Evolutionary conservation across 2,797 vertebrate species (phyloP).

Genomic region (Sebastes steindachneri): DNA sequence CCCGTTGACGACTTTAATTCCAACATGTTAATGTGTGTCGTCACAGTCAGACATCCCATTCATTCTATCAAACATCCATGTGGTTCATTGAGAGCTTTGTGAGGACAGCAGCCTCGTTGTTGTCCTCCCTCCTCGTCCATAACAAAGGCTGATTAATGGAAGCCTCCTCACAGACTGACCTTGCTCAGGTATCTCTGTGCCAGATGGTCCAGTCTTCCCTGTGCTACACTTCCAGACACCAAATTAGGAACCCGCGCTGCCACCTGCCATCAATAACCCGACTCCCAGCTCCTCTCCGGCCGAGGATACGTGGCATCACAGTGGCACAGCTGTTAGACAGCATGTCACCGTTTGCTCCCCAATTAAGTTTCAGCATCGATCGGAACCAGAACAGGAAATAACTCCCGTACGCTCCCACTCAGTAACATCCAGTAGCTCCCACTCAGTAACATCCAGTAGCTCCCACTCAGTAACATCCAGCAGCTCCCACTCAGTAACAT

Average conservation of each 20-base stretch:
- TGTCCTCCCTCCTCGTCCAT: conserved; percentile 21
- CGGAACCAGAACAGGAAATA: neutral
- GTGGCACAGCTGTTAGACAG: conserved; percentile 53
- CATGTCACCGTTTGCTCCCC: conserved; percentile 50
- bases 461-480: too few relatives aligned
- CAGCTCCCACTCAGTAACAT: too few relatives aligned
- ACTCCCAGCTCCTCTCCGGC: conserved; percentile 26
- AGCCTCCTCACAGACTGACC: conserved; percentile 63
- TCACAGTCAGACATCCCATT: neutral
- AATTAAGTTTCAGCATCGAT: conserved; percentile 23
- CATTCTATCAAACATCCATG: neutral
- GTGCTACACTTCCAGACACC: conserved; percentile 49
- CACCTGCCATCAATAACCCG: conserved; percentile 66
- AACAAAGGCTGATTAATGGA: conserved; percentile 78
- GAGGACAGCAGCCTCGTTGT: conserved; percentile 42
- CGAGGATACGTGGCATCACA: conserved; percentile 28
- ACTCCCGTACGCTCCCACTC: neutral
- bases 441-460: too few relatives aligned
- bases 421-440: neutral
- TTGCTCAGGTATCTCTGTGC: conserved; percentile 70
- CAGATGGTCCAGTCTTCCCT: conserved; percentile 77
- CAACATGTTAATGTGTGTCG: neutral
- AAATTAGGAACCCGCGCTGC: conserved; percentile 59
- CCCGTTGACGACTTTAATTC: neutral
- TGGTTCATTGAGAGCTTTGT: conserved; percentile 3